Conservation (phyloP, 2,113 vertebrate genomes). For the Acanthisitta chloris region DNA sequence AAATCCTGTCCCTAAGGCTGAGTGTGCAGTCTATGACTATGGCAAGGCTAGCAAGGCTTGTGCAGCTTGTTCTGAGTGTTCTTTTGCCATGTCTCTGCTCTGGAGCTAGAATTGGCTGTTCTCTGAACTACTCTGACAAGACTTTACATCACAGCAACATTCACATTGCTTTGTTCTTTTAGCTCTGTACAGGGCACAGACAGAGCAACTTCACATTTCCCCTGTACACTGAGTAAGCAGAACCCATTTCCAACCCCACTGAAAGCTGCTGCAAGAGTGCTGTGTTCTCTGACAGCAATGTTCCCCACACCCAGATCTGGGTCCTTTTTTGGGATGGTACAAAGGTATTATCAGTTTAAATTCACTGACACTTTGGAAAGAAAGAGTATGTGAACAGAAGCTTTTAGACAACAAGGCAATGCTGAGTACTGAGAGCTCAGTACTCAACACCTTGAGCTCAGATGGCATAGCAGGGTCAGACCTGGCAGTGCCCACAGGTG, state of each 20-base stretch:
- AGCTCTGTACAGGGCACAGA: background rate
- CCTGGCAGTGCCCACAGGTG: background rate
- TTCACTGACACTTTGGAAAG: background rate
- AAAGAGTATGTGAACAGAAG: accelerated
- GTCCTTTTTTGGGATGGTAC: background rate
- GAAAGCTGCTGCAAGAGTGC: background rate
- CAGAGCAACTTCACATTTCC: background rate
- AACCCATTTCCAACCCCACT: background rate
- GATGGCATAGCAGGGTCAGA: background rate
- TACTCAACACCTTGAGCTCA: background rate
- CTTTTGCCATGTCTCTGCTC: accelerated
- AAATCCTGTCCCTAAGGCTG: background rate
- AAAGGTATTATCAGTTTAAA: background rate
- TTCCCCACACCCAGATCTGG: background rate
- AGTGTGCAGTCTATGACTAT: background rate
- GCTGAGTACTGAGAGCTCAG: background rate
- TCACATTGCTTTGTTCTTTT: background rate
- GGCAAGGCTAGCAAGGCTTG: background rate
- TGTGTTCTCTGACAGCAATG: background rate
- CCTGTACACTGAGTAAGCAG: background rate
- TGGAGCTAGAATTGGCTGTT: background rate
- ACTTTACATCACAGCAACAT: background rate
- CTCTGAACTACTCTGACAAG: background rate
- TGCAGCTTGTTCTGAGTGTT: background rate
- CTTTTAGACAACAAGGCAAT: accelerated